Base-by-base conservation (phyloP, 2,797 vertebrate genomes). In the Xiphorhynchus erythropygius region DNA sequence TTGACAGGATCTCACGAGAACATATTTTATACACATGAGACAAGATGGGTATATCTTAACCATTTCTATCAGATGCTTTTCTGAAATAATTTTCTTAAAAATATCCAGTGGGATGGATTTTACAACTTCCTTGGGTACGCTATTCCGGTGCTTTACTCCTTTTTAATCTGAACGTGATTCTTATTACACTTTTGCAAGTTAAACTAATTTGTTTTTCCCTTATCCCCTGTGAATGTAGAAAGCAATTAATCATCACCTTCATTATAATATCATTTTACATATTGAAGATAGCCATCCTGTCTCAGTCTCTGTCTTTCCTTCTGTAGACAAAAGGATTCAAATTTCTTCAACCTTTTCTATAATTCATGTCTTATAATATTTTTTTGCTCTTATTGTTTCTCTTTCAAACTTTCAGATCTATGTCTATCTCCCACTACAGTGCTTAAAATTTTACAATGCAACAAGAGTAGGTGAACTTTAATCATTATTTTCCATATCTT, bases 191-290 rank as follows among this genome's bases (percentile, higher is more conserved):
- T 91, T 57, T 70, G 7, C 18, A 49, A 87, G 24, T 77, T 71
- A 82, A 92, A 92, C 7, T n/a, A n/a, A 46, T 90, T 93, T 62
- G 3, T 60, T 92, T 89, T 62, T 55, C 9, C n/a, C 32, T 81
- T 93, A 57, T 93, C 30, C 39, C 30, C 25, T 55, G 57, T 62
- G 22, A 49, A 71, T 71, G 11, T 47, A 75, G 33, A 86, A 95
- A 86, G 77, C 59, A 94, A 93, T 94, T 89, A 88, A 94, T 80
- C 56, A 77, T 52, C 33, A 70, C 7, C 49, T 67, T 71, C 92
- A 75, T 80, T 28, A 35, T 62, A 47, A 65, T 19, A 75, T 10
- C n/a, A 17, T 75, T 92, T 92, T 73, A 46, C n/a, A 57, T 62
- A 41, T 10, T 78, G 60, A 79, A 89, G 65, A 90, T 69, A 91